Conservation (phyloP, 2,113 vertebrate genomes). For the Jaculus jaculus region DNA sequence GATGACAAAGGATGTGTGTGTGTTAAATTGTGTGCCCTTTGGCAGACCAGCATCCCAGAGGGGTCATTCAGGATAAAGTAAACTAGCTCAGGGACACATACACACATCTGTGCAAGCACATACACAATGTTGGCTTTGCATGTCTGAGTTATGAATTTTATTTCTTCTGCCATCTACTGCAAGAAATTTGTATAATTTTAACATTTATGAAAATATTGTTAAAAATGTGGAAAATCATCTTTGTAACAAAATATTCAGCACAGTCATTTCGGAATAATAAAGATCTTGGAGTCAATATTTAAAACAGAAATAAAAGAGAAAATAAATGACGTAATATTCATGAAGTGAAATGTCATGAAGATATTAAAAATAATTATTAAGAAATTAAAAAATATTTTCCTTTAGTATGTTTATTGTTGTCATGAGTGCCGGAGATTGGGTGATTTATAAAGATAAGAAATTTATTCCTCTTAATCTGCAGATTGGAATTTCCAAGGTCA, state of each 20-base stretch:
- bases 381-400: not conserved
- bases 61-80: not conserved
- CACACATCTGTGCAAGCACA: not conserved
- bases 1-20: not conserved
- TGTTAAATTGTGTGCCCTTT: not conserved
- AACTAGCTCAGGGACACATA: not conserved
- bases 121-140: not conserved
- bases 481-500: not conserved
- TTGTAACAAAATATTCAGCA: slow-evolving; percentile 1
- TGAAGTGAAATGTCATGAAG: not conserved
- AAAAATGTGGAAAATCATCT: not conserved
- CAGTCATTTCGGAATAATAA: slow-evolving; percentile 1
- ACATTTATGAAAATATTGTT: slow-evolving; percentile 4
- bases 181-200: slow-evolving; percentile 15
- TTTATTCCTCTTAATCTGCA: not conserved
- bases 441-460: not conserved
- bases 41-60: not conserved
- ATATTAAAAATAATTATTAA: not conserved
- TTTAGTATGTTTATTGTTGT: not conserved
- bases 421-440: not conserved
- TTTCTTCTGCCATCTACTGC: not conserved
- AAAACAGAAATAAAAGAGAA: not conserved
- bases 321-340: not conserved
- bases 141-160: not conserved
- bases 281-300: not conserved